Conservation (phyloP, 2,888 invertebrate genomes). For the Maniola hyperantus region DNA sequence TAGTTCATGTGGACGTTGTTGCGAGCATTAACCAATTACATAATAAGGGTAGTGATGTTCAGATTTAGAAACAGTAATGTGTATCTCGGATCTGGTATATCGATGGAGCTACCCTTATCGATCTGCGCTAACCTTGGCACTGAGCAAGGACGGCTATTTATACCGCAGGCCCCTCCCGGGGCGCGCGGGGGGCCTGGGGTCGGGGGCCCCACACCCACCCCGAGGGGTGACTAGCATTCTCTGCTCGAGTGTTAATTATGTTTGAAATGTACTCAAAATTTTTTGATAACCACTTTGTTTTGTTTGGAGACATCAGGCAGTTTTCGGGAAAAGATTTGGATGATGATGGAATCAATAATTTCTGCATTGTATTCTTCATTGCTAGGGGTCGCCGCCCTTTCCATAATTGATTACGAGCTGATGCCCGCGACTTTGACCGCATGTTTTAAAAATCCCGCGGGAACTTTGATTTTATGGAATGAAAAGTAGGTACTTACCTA, state of each 20-base stretch:
- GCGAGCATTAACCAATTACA: too few species aligned
- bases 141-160: slow-evolving; percentile 69
- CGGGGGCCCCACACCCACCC: slow-evolving; percentile 19
- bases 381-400: too few species aligned
- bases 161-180: slow-evolving; percentile 42
- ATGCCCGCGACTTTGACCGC: too few species aligned
- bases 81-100: not conserved
- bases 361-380: not conserved
- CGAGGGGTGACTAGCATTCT: slow-evolving; percentile 24
- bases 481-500: too few species aligned
- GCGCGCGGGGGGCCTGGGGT: slow-evolving; percentile 26
- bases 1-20: too few species aligned
- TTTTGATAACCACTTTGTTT: slow-evolving; percentile 15
- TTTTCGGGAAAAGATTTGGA: not conserved
- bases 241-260: slow-evolving; percentile 22
- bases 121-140: slow-evolving; percentile 68
- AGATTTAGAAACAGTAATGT: too few species aligned
- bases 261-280: slow-evolving; percentile 15
- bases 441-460: too few species aligned
- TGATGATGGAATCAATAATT: not conserved
- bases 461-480: too few species aligned
- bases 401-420: too few species aligned
- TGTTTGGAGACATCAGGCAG: slow-evolving; percentile 4
- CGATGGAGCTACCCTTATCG: slow-evolving; percentile 40
- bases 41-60: too few species aligned